Evolutionary conservation across 1,140 invertebrate species (phyloP).

Genomic region (Trachymyrmex septentrionalis): DNA sequence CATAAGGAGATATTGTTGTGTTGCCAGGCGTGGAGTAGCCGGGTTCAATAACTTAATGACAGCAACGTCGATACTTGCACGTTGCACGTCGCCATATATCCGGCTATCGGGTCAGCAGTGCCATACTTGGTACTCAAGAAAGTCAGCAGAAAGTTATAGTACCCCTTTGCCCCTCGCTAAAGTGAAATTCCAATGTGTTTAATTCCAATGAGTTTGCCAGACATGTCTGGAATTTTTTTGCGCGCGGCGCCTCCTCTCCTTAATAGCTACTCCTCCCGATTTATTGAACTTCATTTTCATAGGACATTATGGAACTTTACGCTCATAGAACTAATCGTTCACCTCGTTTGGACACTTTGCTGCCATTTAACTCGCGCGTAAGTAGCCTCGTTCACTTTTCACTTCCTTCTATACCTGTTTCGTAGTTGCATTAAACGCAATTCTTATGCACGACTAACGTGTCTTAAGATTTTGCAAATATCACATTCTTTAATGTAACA

Average conservation of each 20-base stretch:
- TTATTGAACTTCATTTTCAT: conserved; percentile 39
- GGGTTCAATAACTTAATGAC: conserved; percentile 64
- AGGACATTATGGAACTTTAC: conserved; percentile 50
- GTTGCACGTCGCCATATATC: conserved; percentile 75
- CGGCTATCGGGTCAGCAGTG: conserved; percentile 74
- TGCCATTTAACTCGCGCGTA: background rate
- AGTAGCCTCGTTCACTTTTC: conserved; percentile 1
- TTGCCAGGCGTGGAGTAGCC: background rate
- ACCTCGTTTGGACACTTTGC: background rate
- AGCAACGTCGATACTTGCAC: conserved; percentile 68
- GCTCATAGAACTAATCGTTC: conserved; percentile 26
- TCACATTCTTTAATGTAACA: conserved; percentile 7
- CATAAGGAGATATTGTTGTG: conserved; percentile 9
- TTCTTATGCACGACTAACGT: conserved; percentile 10
- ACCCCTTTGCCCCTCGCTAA: conserved; percentile 44
- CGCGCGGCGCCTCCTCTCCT: background rate
- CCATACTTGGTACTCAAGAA: conserved; percentile 81
- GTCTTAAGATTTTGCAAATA: conserved; percentile 5
- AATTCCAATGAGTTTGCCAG: conserved; percentile 70
- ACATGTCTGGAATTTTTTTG: conserved; percentile 72
- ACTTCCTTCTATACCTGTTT: conserved; percentile 27
- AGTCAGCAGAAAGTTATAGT: conserved; percentile 62
- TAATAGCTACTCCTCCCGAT: background rate
- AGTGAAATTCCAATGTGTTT: conserved; percentile 80
- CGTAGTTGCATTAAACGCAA: background rate